These are phyloP conservation scores for Crotalus viridis DNA, from an alignment of 2,113 vertebrate species.

Conservation along the genomic window DNA sequence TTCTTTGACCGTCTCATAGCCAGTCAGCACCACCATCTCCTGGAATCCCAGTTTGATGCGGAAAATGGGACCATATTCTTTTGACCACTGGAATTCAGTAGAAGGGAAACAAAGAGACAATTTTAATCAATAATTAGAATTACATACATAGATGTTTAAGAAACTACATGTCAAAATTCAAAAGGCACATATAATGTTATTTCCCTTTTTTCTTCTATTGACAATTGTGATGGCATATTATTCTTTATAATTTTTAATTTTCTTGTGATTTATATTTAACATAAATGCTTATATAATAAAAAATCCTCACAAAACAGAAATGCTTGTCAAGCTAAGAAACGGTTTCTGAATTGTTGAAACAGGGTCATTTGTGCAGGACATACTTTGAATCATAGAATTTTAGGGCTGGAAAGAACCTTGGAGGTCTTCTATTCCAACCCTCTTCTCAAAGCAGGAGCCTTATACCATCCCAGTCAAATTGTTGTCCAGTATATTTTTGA, in stretches of 20 bases:
- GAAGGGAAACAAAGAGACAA: neutral
- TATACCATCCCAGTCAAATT: neutral
- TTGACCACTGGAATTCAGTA: conserved; percentile 19
- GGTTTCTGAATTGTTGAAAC: neutral
- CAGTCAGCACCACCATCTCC: conserved; percentile 64
- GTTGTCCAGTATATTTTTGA: neutral
- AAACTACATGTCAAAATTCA: neutral
- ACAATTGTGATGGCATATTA: neutral
- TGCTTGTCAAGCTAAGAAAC: neutral
- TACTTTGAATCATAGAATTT: neutral
- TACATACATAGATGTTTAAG: neutral
- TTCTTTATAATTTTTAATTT: neutral
- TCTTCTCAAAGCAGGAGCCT: neutral
- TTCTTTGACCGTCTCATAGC: conserved; percentile 70
- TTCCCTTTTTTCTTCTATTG: neutral
- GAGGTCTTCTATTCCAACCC: neutral
- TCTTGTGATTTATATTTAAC: neutral
- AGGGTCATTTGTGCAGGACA: neutral
- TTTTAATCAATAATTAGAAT: neutral
- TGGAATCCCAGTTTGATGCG: conserved; percentile 42
- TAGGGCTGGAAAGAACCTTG: neutral
- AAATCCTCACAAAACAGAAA: neutral
- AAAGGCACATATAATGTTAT: neutral
- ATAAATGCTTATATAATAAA: neutral
- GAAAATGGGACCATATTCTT: conserved; percentile 43